These are phyloP conservation scores for Hypena proboscidalis DNA, from an alignment of 2,888 invertebrate species.

Conservation along the genomic window DNA sequence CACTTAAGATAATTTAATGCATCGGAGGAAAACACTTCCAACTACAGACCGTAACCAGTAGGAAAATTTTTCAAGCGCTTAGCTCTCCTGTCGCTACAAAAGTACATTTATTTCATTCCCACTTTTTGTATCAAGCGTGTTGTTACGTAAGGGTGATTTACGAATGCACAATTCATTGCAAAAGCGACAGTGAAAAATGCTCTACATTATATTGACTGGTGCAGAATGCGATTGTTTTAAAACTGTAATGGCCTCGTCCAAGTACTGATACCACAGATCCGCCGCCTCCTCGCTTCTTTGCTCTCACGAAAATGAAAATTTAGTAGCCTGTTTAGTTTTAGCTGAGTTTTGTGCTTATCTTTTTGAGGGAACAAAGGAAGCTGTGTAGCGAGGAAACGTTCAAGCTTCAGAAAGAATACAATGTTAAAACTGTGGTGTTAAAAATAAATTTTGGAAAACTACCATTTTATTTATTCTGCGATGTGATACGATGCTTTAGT, in stretches of 20 bases:
- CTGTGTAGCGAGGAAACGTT: conserved; percentile 14
- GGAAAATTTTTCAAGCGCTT: conserved; percentile 43
- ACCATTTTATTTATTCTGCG: too few species aligned
- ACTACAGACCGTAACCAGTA: conserved; percentile 23
- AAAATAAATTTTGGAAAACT: too few species aligned
- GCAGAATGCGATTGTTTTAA: conserved; percentile 43
- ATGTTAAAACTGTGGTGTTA: not conserved
- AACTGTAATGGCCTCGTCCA: conserved; percentile 27
- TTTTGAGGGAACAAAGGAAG: conserved; percentile 35
- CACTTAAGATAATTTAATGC: conserved; percentile 35
- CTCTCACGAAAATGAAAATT: conserved; percentile 37
- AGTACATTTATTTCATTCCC: conserved; percentile 50
- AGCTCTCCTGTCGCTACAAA: conserved; percentile 35
- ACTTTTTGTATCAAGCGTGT: conserved; percentile 56
- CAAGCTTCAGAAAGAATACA: conserved; percentile 10
- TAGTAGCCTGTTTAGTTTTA: conserved; percentile 27
- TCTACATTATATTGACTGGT: conserved; percentile 52
- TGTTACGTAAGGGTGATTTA: conserved; percentile 58
- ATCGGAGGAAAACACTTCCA: conserved; percentile 30
- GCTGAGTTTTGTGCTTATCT: conserved; percentile 31
- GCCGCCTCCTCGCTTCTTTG: conserved; percentile 9
- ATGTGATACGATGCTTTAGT: too few species aligned
- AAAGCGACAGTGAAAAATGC: conserved; percentile 61
- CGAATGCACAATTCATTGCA: conserved; percentile 57
- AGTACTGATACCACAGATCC: conserved; percentile 5